Conservation (phyloP, 2,113 vertebrate species). For the Myiopsitta monachus region DNA sequence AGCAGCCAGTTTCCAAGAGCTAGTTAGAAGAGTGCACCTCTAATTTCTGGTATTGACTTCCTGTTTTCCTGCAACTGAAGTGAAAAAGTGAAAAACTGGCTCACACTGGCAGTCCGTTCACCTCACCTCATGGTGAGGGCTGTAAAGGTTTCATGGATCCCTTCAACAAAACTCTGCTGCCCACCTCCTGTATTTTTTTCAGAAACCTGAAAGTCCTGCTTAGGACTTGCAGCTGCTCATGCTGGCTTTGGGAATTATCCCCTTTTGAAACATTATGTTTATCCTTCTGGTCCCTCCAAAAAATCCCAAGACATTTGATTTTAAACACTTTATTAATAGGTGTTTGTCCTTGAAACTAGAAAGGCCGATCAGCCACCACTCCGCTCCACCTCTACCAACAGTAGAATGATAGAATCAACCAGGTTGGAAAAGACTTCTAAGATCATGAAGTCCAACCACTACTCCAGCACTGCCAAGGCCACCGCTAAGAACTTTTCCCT, state of each 20-base stretch:
- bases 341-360: neutral
- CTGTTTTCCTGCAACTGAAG: neutral
- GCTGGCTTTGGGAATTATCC: neutral
- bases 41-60: neutral
- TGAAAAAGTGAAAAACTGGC: neutral
- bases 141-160: neutral
- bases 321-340: neutral
- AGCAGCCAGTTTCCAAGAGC: neutral
- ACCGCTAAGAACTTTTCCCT: neutral
- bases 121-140: neutral
- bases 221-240: neutral
- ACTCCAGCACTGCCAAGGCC: neutral
- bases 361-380: rapidly evolving
- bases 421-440: neutral
- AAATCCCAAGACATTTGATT: neutral
- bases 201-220: neutral
- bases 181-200: neutral
- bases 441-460: neutral
- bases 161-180: neutral
- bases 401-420: neutral
- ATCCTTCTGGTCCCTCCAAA: neutral
- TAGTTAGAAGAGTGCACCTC: neutral
- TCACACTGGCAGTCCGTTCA: neutral
- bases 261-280: neutral
- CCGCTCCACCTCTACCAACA: neutral